phyloP scores from a whole-genome alignment of 2,888 invertebrate species.

The Plutella xylostella region DNA sequence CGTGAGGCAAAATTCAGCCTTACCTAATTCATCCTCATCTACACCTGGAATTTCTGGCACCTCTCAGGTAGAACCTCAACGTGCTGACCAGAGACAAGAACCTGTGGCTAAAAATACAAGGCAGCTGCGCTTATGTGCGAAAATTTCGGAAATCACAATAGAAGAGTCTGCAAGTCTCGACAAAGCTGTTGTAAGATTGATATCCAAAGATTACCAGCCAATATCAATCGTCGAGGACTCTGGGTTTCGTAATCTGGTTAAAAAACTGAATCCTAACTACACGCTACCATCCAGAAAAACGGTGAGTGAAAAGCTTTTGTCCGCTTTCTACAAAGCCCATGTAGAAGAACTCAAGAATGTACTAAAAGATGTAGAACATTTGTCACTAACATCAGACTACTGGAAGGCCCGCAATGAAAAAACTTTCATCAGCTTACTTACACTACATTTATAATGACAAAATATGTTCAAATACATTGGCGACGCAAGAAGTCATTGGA shows the following conservation, averaged over 20 bases:
- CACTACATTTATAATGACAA: slow-evolving; percentile 7
- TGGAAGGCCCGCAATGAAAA: slow-evolving; percentile 21
- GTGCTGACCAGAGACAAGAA: no score
- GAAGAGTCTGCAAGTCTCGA: slow-evolving; percentile 9
- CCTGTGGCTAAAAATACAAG: no score
- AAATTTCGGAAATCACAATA: neutral
- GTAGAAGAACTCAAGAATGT: slow-evolving; percentile 13
- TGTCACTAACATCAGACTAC: slow-evolving; percentile 20
- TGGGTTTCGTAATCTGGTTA: slow-evolving; percentile 25
- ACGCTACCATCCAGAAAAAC: slow-evolving; percentile 22
- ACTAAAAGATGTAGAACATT: slow-evolving; percentile 10
- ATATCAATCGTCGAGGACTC: slow-evolving; percentile 27
- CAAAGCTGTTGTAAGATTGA: slow-evolving; percentile 21
- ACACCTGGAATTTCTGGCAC: no score
- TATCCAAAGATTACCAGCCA: slow-evolving; percentile 26
- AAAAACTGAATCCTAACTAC: slow-evolving; percentile 23
- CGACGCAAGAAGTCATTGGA: slow-evolving; percentile 14
- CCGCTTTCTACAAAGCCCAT: slow-evolving; percentile 15
- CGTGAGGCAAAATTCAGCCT: no score
- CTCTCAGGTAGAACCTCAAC: no score
- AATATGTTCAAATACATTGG: slow-evolving; percentile 14
- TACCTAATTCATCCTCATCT: no score
- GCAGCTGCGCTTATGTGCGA: no score
- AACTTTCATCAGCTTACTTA: slow-evolving; percentile 18
- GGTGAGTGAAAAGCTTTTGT: slow-evolving; percentile 20